These are phyloP conservation scores for Stegastes partitus DNA, from an alignment of 2,113 vertebrate species.

Conservation along the genomic window DNA sequence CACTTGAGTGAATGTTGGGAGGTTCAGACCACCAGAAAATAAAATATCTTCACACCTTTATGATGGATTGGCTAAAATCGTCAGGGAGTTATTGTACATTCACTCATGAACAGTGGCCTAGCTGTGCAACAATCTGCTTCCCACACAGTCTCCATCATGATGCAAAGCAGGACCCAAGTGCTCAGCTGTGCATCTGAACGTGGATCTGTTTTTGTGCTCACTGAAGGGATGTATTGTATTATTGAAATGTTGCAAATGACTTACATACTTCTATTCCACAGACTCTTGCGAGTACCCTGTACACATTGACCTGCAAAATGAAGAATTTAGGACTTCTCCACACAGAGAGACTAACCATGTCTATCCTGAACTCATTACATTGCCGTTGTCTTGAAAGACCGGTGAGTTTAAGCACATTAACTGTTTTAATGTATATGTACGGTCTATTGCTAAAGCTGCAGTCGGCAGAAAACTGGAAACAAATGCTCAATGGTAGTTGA, in stretches of 20 bases:
- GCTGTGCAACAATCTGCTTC: background rate
- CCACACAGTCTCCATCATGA: background rate
- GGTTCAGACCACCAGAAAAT: too few species aligned
- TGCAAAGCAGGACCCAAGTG: background rate
- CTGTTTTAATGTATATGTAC: background rate
- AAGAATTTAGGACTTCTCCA: background rate
- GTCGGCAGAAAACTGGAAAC: too few species aligned
- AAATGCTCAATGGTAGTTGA: too few species aligned
- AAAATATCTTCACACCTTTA: too few species aligned
- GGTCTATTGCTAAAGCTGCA: too few species aligned
- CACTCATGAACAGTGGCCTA: too few species aligned
- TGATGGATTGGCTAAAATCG: background rate
- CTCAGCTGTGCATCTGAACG: background rate
- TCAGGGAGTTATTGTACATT: too few species aligned
- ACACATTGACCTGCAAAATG: slow-evolving; percentile 63
- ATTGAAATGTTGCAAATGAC: background rate
- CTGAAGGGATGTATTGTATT: background rate
- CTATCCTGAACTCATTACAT: slow-evolving; percentile 2
- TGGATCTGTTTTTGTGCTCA: background rate
- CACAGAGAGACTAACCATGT: fast-evolving
- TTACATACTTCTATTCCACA: slow-evolving; percentile 33
- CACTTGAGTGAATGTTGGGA: background rate
- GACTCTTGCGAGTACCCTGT: slow-evolving; percentile 38
- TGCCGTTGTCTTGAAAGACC: slow-evolving; percentile 34
- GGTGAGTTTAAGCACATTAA: slow-evolving; percentile 33